Base-by-base conservation (phyloP, 2,888 invertebrate genomes). In the Entomobrya multifasciata region DNA sequence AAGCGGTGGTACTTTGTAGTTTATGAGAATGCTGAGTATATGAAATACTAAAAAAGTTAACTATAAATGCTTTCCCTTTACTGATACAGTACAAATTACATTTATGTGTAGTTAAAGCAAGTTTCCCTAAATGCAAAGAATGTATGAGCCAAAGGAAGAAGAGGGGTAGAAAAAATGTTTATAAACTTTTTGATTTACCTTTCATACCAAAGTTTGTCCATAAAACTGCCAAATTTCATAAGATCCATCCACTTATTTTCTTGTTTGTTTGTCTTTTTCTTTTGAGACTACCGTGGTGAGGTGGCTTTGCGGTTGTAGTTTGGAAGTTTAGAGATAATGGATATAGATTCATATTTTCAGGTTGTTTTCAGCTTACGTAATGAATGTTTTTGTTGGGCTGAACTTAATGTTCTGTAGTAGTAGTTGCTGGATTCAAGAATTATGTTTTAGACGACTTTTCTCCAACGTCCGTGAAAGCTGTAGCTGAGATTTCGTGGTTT, bases 171-270 rank as follows among this genome's bases (percentile, higher is more conserved):
- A 86, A n/a, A 57, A 76, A 86, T 65, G 76, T 76, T 55, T 86
- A n/a, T 57, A 86, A 86, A 86, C 80, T 86, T 86, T 70, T 86
- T 81, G 87, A 87, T 87, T 87, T 87, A 87, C 87, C 87, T 87
- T 82, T 82, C 47, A 13, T 70, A 22, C 22, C 57, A 86, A 87
- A 82, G 76, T 87, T 87, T 87, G 22, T 78, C 87, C 87, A 82
- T 87, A 87, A 87, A 87, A 82, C 81, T 87, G 87, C 82, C 87
- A 87, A 82, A 87, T 82, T 82, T 82, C 74, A 77, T 78, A 70
- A 80, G 82, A 87, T 87, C 78, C 77, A 82, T 82, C 82, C 65
- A 87, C 70, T 57, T 82, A 72, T 87, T 82, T 87, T 81, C 82
- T 87, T 82, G 77, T 82, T 82, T 77, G 87, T 81, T 86, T 81